These are phyloP conservation scores for Tretioscincus oriximinensis DNA, from an alignment of 2,113 vertebrate species.

Conservation along the genomic window DNA sequence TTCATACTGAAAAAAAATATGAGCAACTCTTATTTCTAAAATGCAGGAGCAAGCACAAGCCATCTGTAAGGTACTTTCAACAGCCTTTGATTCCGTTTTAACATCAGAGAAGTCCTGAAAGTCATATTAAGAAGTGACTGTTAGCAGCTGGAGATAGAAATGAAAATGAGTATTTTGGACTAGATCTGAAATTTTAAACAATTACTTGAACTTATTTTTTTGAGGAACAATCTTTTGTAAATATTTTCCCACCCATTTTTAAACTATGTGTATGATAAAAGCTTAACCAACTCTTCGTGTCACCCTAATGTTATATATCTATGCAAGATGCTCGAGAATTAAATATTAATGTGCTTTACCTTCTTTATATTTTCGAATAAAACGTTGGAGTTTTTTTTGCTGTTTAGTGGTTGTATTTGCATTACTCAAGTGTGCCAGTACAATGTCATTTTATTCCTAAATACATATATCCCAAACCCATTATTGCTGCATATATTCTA, in stretches of 20 bases:
- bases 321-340: background rate
- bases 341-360: background rate
- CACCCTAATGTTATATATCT: background rate
- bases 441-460: too few relatives aligned
- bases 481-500: too few relatives aligned
- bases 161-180: background rate
- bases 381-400: background rate
- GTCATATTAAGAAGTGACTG: background rate
- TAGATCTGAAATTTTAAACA: background rate
- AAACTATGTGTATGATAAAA: background rate
- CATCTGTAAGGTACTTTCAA: slow-evolving; percentile 93
- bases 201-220: slow-evolving; percentile 1
- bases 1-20: background rate
- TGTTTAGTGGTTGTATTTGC: background rate
- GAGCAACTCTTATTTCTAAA: background rate
- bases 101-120: slow-evolving; percentile 87
- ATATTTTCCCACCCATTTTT: background rate
- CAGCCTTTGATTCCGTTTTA: slow-evolving; percentile 90
- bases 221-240: background rate
- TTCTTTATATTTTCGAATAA: background rate
- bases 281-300: background rate
- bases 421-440: too few relatives aligned
- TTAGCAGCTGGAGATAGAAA: background rate
- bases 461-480: too few relatives aligned
- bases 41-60: slow-evolving; percentile 93